Conservation (phyloP, 1,140 invertebrate genomes). For the Chelonus insularis region DNA sequence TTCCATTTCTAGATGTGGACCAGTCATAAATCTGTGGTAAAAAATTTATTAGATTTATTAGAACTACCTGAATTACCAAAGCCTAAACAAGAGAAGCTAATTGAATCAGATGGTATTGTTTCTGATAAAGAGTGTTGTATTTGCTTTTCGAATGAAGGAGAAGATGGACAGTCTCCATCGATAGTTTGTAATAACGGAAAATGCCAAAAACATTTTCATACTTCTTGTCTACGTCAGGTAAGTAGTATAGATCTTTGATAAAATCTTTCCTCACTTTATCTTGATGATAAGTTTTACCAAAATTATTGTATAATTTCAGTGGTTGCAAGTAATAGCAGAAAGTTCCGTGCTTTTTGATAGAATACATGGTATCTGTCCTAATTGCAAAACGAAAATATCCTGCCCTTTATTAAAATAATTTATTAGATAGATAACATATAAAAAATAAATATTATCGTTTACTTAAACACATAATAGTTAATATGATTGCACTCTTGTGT, state of each 20-base stretch:
- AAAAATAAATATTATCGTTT: conserved; percentile 16
- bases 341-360: conserved; percentile 50
- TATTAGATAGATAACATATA: not conserved
- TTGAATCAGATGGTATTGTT: conserved; percentile 35
- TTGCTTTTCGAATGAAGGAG: conserved; percentile 48
- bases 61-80: conserved; percentile 46
- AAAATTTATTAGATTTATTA: conserved; percentile 47
- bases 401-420: conserved; percentile 37
- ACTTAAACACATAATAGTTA: conserved; percentile 45
- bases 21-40: conserved; percentile 35
- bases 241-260: not conserved
- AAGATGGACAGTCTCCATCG: conserved; percentile 40
- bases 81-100: conserved; percentile 17
- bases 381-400: conserved; percentile 49
- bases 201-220: conserved; percentile 51
- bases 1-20: conserved; percentile 49
- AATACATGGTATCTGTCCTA: conserved; percentile 52
- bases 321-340: conserved; percentile 45
- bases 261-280: too few species aligned
- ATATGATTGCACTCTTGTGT: conserved; percentile 33
- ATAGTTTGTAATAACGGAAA: conserved; percentile 52
- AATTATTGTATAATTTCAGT: conserved; percentile 44
- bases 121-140: conserved; percentile 55
- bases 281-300: too few species aligned
- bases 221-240: conserved; percentile 49